A percentile compares a stretch with the other conserved stretches of the same genome.
These are phyloP conservation scores for Lepidurus packardi DNA, from an alignment of 1,140 invertebrate species.

Conservation along the genomic window DNA sequence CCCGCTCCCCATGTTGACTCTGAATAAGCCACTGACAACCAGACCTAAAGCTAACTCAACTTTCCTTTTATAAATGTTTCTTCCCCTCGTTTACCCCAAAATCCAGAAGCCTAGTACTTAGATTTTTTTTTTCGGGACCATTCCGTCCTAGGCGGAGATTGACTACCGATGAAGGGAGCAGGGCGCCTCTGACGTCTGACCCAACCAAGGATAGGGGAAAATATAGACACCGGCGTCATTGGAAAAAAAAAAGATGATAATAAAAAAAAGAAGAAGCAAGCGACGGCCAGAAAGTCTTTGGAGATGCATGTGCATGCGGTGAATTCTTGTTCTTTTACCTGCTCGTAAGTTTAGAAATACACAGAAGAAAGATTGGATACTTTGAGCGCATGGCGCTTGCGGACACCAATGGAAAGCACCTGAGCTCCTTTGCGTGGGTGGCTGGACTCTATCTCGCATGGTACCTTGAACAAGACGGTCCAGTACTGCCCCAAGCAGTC, in stretches of 20 bases:
- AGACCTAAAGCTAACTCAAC: not conserved
- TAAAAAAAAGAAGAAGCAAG: not conserved
- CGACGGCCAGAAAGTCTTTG: not conserved
- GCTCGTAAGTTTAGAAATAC: not conserved
- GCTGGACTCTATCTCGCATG: not conserved
- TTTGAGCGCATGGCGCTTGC: not conserved
- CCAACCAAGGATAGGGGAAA: not conserved
- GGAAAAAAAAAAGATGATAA: not conserved
- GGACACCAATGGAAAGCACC: constrained; percentile 10
- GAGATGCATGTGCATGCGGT: not conserved
- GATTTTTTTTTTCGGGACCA: not conserved
- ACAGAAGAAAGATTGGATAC: not conserved
- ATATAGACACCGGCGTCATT: not conserved
- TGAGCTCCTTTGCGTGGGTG: not conserved
- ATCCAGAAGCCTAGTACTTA: not conserved
- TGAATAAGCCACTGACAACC: not conserved
- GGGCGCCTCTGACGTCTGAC: not conserved
- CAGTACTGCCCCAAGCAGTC: constrained; percentile 20
- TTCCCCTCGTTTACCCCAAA: not conserved
- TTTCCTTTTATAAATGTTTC: not conserved
- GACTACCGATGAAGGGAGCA: not conserved
- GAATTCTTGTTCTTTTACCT: not conserved
- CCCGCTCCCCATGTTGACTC: not conserved
- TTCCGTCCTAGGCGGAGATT: constrained; percentile 10
- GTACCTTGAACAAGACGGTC: constrained; percentile 14